These are phyloP conservation scores for Aporophyla lueneburgensis DNA, from an alignment of 2,888 invertebrate genomes.

Conservation along the genomic window DNA sequence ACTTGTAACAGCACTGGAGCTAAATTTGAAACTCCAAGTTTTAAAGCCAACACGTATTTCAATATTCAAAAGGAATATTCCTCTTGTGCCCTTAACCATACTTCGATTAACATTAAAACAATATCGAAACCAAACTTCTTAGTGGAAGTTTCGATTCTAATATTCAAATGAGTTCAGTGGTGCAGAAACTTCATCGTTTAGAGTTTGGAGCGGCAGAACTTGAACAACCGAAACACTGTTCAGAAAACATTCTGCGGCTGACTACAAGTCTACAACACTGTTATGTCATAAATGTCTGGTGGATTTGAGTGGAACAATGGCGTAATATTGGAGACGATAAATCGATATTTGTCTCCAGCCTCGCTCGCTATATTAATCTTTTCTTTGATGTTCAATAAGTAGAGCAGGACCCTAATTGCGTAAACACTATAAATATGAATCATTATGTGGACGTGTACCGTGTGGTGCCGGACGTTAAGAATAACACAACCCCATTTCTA, in stretches of 20 bases:
- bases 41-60: slow-evolving; percentile 70
- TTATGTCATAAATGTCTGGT: slow-evolving; percentile 47
- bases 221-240: slow-evolving; percentile 60
- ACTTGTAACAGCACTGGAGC: slow-evolving; percentile 72
- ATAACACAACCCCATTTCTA: too few species aligned
- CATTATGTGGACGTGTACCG: too few species aligned
- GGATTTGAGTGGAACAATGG: slow-evolving; percentile 30
- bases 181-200: slow-evolving; percentile 77
- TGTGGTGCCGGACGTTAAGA: too few species aligned
- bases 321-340: slow-evolving; percentile 8
- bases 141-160: slow-evolving; percentile 77
- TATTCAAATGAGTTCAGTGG: slow-evolving; percentile 84
- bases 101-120: slow-evolving; percentile 82
- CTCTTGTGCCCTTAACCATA: slow-evolving; percentile 77
- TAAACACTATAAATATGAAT: too few species aligned
- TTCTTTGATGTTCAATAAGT: neutral
- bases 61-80: slow-evolving; percentile 69
- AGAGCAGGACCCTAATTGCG: neutral
- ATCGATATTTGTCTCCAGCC: slow-evolving; percentile 6
- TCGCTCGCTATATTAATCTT: neutral
- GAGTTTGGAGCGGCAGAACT: slow-evolving; percentile 64
- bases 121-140: slow-evolving; percentile 76
- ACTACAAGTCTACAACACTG: slow-evolving; percentile 39
- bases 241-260: slow-evolving; percentile 52
- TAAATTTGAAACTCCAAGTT: slow-evolving; percentile 80